phyloP scores from a whole-genome alignment of 2,888 invertebrate genomes.

The Parnassius apollo region DNA sequence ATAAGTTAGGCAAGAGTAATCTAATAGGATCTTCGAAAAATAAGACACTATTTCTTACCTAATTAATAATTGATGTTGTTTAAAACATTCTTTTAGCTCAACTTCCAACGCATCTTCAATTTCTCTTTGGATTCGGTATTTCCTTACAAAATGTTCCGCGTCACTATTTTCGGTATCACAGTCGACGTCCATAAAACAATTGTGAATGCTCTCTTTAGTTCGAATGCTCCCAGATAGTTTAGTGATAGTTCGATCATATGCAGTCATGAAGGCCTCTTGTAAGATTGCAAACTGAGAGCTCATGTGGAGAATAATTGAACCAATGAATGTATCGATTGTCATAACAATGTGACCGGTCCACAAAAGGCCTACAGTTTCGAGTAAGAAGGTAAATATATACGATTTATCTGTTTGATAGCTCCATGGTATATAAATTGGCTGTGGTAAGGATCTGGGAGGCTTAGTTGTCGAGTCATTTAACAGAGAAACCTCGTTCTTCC shows the following conservation, averaged over 20 bases:
- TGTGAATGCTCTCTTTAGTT: conserved; percentile 22
- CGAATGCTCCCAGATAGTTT: conserved; percentile 41
- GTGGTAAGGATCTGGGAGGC: conserved; percentile 62
- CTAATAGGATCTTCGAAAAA: too few species aligned
- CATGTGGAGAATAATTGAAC: conserved; percentile 69
- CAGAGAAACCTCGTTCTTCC: conserved; percentile 54
- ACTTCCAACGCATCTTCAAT: conserved; percentile 57
- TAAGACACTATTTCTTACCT: conserved; percentile 42
- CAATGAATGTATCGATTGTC: conserved; percentile 72
- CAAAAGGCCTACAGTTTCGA: conserved; percentile 65
- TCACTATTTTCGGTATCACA: conserved; percentile 34
- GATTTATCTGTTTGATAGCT: conserved; percentile 57
- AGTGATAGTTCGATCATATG: conserved; percentile 59
- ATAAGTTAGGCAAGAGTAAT: too few species aligned
- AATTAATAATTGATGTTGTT: conserved; percentile 68
- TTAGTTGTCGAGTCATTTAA: conserved; percentile 48
- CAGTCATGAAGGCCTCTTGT: conserved; percentile 61
- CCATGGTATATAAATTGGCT: conserved; percentile 76
- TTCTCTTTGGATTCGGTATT: conserved; percentile 47
- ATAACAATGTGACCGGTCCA: conserved; percentile 76
- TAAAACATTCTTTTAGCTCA: conserved; percentile 55
- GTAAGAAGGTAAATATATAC: conserved; percentile 59
- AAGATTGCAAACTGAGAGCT: conserved; percentile 65
- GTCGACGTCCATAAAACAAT: conserved; percentile 28
- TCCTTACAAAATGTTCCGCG: conserved; percentile 48